Conservation (phyloP, 92 coral and sea anemone genomes). For the Desmophyllum pertusum region DNA sequence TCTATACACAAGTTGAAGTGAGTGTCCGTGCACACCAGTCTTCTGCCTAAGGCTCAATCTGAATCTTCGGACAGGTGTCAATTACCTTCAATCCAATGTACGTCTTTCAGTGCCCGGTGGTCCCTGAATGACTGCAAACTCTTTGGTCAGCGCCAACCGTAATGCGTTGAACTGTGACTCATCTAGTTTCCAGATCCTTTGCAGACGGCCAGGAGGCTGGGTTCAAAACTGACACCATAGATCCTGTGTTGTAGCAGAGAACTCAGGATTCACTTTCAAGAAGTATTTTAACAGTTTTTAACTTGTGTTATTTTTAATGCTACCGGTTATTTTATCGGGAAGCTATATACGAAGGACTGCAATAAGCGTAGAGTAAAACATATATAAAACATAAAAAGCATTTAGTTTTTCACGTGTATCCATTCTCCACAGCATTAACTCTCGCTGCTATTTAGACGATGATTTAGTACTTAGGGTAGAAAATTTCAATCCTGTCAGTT, state of each 20-base stretch:
- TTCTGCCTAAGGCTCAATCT: too few species aligned
- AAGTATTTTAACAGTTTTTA: background rate
- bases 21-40: too few species aligned
- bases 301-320: background rate
- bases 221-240: constrained; percentile 52
- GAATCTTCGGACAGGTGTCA: too few species aligned
- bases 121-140: constrained; percentile 89
- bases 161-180: constrained; percentile 78
- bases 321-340: background rate
- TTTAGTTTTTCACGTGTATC: background rate
- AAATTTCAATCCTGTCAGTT: too few species aligned
- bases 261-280: background rate
- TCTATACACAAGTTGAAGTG: too few species aligned
- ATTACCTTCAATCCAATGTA: constrained; percentile 69
- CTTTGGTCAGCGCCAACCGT: constrained; percentile 84
- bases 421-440: background rate
- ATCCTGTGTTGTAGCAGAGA: background rate
- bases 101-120: constrained; percentile 94
- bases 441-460: too few species aligned
- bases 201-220: constrained; percentile 81
- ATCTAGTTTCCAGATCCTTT: constrained; percentile 75
- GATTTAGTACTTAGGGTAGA: too few species aligned
- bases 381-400: background rate
- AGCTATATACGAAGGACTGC: too few species aligned
- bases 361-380: background rate